Base-by-base conservation (phyloP, 2,113 vertebrate species). In the Crotophaga sulcirostris region DNA sequence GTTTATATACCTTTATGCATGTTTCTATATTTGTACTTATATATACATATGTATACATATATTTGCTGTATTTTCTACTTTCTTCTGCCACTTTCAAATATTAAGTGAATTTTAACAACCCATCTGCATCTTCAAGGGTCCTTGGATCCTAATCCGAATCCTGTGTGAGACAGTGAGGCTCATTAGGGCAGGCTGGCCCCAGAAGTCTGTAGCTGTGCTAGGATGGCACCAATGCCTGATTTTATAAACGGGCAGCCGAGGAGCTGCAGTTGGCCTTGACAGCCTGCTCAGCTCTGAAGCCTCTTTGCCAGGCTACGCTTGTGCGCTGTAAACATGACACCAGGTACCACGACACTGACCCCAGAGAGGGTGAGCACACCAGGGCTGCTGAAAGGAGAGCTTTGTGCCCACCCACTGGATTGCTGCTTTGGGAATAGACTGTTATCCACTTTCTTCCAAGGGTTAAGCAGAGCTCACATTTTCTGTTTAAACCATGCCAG, bases 291-390 rank as follows among this genome's bases (percentile, higher is more conserved):
- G 26, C 68, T 23, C 51, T 21, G 1, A 24, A 33, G 29, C 7
- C 29, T 34, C 31, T 58, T 5, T 18, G 38, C 33, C 16, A 13
- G 26, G 6, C 12, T 15, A 10, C 0, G 0, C n/a, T n/a, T 21
- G 59, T 47, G 51, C 1, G 1, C 16, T 18, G 33, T n/a, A 60
- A 77, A 69, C 59, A 2, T 8, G 63, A 2, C 59, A 81, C 3
- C 49, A 28, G 40, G 3, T 45, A 51, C 17, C 77, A 45, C 76
- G 26, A 2, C 45, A 6, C 1, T 1, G 64, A 95, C 18, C 19
- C n/a, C 0, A 0, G 40, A 9, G 2, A 34, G 58, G 45, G 28
- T 9, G n/a, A 56, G 55, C 5, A 0, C 9, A 10, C 34, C 2
- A 0, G 36, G n/a, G 55, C 59, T 81, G 29, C 3, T 18, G 38